A percentile compares a stretch with the other conserved stretches of the same genome.
phyloP scores from a whole-genome alignment of 2,113 vertebrate species.

The Ranitomeya imitator region DNA sequence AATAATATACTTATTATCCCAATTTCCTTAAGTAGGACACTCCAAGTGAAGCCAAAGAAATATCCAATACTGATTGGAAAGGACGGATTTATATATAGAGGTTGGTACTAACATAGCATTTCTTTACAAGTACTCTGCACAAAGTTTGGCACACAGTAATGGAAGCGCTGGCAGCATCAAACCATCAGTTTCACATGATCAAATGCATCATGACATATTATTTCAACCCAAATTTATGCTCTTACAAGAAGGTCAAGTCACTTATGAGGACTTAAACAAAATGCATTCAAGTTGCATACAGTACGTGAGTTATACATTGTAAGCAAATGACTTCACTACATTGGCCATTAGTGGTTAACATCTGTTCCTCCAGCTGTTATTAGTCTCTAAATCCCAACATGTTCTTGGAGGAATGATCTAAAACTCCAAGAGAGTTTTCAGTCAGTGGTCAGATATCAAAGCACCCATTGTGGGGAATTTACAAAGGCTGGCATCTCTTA shows the following conservation, averaged over 20 bases:
- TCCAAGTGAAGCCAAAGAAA: neutral
- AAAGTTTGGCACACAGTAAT: neutral
- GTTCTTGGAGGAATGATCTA: neutral
- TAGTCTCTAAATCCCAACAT: conserved; percentile 15
- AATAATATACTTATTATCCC: neutral
- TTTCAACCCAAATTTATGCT: neutral
- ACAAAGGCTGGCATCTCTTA: no score
- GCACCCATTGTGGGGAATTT: neutral
- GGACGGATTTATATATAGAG: neutral
- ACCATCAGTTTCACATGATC: neutral
- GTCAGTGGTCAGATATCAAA: neutral
- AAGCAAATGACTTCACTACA: conserved; percentile 3
- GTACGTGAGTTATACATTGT: conserved; percentile 15
- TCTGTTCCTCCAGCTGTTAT: conserved; percentile 18
- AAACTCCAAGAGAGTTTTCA: neutral
- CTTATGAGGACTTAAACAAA: neutral
- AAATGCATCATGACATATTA: neutral
- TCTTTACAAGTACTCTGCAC: neutral
- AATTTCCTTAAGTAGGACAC: neutral
- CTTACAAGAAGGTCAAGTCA: neutral
- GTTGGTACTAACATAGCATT: neutral
- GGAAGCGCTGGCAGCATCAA: neutral
- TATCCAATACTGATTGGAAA: no score
- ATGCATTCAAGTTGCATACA: neutral
- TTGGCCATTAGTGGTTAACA: conserved; percentile 9